A percentile compares a stretch with the other conserved stretches of the same genome.
phyloP scores from a whole-genome alignment of 1,140 invertebrate genomes.

The Hypsibius dujardini region DNA sequence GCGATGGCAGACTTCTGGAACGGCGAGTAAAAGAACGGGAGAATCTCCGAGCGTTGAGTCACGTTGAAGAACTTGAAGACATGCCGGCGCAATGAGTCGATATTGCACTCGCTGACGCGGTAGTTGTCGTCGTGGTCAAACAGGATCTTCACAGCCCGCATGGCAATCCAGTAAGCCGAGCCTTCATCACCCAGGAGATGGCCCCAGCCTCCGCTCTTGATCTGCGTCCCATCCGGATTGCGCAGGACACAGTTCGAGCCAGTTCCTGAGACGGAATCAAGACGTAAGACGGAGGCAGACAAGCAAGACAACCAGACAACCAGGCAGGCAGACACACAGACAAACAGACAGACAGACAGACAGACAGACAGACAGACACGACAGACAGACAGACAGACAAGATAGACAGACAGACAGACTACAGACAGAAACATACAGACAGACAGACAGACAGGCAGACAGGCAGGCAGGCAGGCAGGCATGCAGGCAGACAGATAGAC shows the following conservation, averaged over 20 bases:
- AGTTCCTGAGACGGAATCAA: constrained; percentile 54
- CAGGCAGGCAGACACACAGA: too few species aligned
- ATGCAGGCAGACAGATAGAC: too few species aligned
- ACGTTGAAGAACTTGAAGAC: constrained; percentile 64
- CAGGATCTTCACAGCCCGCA: constrained; percentile 61
- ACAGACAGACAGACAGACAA: too few species aligned
- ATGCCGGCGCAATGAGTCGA: constrained; percentile 47
- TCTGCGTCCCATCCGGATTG: constrained; percentile 57
- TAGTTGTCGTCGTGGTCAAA: constrained; percentile 76
- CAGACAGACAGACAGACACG: too few species aligned
- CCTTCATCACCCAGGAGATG: constrained; percentile 85
- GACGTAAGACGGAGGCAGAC: too few species aligned
- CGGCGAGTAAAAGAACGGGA: constrained; percentile 1
- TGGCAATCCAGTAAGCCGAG: constrained; percentile 67
- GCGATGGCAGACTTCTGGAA: constrained; percentile 14
- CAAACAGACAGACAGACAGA: too few species aligned
- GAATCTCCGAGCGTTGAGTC: constrained; percentile 25
- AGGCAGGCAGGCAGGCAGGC: too few species aligned
- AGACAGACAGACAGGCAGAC: too few species aligned
- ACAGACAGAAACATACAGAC: too few species aligned
- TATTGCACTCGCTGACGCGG: constrained; percentile 43
- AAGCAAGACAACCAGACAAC: too few species aligned
- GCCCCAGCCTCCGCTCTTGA: constrained; percentile 85
- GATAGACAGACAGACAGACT: too few species aligned
- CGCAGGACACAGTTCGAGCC: constrained; percentile 70